Percentiles rank a stretch among this genome's conserved stretches.
These are phyloP conservation scores for Ranitomeya variabilis DNA, from an alignment of 2,113 vertebrate genomes.

Conservation along the genomic window DNA sequence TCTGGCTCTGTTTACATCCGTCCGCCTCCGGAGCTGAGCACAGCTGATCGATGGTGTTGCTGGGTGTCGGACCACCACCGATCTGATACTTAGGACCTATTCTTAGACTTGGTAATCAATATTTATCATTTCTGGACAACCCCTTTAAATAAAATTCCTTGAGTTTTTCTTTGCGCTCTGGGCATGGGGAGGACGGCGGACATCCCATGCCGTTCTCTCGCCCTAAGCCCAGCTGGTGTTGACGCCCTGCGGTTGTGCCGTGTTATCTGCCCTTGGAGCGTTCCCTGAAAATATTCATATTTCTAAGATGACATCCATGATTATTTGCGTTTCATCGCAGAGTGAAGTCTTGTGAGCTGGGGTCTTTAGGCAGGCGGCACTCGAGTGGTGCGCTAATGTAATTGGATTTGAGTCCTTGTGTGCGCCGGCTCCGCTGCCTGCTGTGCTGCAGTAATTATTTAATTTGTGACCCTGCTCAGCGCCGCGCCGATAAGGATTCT, in stretches of 20 bases:
- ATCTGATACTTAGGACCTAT: too few relatives aligned
- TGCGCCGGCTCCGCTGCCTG: neutral
- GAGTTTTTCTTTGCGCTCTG: too few relatives aligned
- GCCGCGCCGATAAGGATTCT: neutral
- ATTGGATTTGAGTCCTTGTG: slow-evolving; percentile 40
- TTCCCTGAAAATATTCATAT: slow-evolving; percentile 10
- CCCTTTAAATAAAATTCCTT: too few relatives aligned
- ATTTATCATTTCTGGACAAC: too few relatives aligned
- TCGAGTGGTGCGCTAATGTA: slow-evolving; percentile 8
- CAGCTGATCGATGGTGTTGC: too few relatives aligned
- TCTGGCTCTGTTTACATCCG: too few relatives aligned
- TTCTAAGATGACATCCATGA: neutral
- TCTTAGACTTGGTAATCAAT: too few relatives aligned
- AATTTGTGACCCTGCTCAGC: neutral
- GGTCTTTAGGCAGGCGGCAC: neutral
- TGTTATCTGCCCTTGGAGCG: neutral
- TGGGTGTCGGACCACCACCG: too few relatives aligned
- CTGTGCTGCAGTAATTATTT: slow-evolving; percentile 41
- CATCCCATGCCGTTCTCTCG: too few relatives aligned
- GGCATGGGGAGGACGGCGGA: too few relatives aligned
- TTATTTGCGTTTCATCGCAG: neutral
- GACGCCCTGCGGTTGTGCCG: neutral
- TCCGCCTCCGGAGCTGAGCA: too few relatives aligned
- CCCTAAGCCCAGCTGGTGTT: neutral
- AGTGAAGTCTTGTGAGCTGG: slow-evolving; percentile 32